Evolutionary conservation across 2,113 vertebrate species (phyloP).

Genomic region (Trachemys scripta): DNA sequence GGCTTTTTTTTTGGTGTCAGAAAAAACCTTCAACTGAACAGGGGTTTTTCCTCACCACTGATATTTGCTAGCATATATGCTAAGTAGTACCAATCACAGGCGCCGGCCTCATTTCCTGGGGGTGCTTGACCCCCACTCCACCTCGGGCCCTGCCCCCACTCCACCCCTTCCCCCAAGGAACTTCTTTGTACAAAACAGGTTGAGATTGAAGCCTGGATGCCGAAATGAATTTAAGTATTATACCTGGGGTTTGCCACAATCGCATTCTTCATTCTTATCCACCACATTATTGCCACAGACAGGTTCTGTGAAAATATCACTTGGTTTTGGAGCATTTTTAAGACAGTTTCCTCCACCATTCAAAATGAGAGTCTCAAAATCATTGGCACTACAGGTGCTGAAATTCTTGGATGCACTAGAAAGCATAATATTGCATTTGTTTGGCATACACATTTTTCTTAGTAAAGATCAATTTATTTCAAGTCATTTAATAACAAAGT

Average conservation of each 20-base stretch:
- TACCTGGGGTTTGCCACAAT: slow-evolving; percentile 89
- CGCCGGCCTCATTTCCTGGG: no score
- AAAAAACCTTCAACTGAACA: neutral
- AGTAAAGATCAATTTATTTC: neutral
- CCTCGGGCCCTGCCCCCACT: no score
- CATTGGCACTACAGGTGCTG: slow-evolving; percentile 84
- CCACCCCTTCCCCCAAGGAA: neutral
- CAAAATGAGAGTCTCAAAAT: slow-evolving; percentile 84
- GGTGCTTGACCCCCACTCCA: no score
- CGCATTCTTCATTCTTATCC: slow-evolving; percentile 87
- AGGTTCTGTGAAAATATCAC: slow-evolving; percentile 74
- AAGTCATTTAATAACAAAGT: neutral
- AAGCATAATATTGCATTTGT: neutral
- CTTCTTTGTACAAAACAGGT: neutral
- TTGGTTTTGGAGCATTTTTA: slow-evolving; percentile 82
- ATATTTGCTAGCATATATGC: neutral
- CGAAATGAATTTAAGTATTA: neutral
- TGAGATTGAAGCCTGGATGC: neutral
- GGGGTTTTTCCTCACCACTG: neutral
- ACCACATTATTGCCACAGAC: slow-evolving; percentile 87
- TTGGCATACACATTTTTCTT: neutral
- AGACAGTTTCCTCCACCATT: slow-evolving; percentile 86
- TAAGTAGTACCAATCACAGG: neutral
- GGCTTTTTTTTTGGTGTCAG: neutral
- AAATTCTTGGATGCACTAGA: slow-evolving; percentile 82